phyloP scores from a whole-genome alignment of 2,113 vertebrate species.

The Choloepus hoffmanni region DNA sequence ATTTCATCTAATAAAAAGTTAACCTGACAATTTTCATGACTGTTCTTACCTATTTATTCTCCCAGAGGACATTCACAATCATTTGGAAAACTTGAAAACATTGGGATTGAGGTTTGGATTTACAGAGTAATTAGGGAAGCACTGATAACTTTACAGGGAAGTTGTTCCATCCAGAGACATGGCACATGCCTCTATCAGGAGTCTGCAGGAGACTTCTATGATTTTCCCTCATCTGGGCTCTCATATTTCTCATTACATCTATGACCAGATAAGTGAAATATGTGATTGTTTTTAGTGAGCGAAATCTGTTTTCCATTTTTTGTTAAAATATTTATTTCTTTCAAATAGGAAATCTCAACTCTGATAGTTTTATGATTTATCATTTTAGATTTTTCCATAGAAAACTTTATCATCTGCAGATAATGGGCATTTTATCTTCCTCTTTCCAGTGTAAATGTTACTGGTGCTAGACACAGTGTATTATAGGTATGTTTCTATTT shows the following conservation, averaged over 20 bases:
- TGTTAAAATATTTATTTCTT: conserved; percentile 33
- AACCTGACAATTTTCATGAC: not conserved
- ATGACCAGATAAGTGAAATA: not conserved
- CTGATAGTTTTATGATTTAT: not conserved
- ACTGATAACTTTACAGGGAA: not conserved
- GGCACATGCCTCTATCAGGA: not conserved
- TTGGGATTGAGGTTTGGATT: conserved; percentile 53
- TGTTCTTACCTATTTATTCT: conserved; percentile 13
- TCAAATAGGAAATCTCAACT: conserved; percentile 21
- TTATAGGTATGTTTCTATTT: not conserved
- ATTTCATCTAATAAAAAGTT: not conserved
- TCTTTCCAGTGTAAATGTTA: not conserved
- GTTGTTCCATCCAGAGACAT: conserved; percentile 19
- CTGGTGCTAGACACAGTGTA: not conserved
- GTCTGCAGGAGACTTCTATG: not conserved
- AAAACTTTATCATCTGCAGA: not conserved
- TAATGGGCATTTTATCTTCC: conserved; percentile 17
- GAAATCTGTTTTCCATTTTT: conserved; percentile 2
- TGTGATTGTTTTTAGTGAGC: conserved; percentile 51
- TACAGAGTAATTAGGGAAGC: not conserved
- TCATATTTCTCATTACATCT: not conserved
- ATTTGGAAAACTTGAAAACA: conserved; percentile 40
- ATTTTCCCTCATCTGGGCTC: not conserved
- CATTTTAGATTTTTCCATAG: not conserved
- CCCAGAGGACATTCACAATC: conserved; percentile 19